Base-by-base conservation (phyloP, 2,113 vertebrate species). In the Paratilapia polleni region DNA sequence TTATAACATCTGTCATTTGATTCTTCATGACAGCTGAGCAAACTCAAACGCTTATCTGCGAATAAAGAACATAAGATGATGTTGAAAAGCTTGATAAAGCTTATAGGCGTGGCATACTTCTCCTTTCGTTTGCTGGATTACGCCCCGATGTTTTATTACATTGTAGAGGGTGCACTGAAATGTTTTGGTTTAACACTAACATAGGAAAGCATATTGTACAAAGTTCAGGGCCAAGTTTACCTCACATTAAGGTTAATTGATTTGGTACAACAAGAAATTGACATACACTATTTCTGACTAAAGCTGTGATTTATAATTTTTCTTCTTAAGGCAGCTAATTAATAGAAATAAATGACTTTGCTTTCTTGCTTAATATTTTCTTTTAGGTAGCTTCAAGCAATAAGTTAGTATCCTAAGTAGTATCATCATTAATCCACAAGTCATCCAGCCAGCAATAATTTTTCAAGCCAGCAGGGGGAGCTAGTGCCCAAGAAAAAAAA, bases 401-500 rank as follows among this genome's bases (percentile, higher is more conserved):
- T 5, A 36, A 36, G 34, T 36, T 36, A 36, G 34, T 36, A 5
- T 13, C 41, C 41, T 13, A 9, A 12, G n/a, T n/a, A n/a, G n/a
- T n/a, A n/a, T n/a, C n/a, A n/a, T n/a, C n/a, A n/a, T n/a, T n/a
- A n/a, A n/a, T n/a, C n/a, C n/a, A n/a, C n/a, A n/a, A 41, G 14
- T 49, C 20, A 61, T 2, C 10, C 26, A 26, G 1, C 3, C 5
- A 28, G 60, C 1, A 60, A 8, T 58, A 8, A 47, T 38, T 2
- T 31, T 10, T 38, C 9, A 0, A n/a, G 31, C 74, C 93, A 78
- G 41, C 75, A 90, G 91, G 15, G 77, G 81, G 86, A 3, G 59
- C 4, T n/a, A 59, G 7, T 8, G 68, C 3, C 8, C 9, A 57
- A 74, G 15, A 8, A 4, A 64, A 34, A 59, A 13, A 58, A 8